Evolutionary conservation across 1,140 invertebrate species (phyloP), one percentile per base, ranked within the genome.

Genomic region (Stegodyphus dumicola): DNA sequence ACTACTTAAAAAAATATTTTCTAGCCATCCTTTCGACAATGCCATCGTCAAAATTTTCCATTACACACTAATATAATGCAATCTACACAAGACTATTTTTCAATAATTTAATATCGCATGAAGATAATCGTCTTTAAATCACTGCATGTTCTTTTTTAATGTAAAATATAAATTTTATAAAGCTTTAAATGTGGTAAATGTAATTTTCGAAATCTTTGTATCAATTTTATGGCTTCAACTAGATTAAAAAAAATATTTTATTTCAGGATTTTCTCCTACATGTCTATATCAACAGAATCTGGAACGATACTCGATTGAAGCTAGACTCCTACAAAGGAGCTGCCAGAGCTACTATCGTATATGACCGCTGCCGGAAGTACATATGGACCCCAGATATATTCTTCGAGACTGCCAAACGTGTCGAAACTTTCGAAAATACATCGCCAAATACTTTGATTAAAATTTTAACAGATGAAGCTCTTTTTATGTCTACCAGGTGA

Each of bases 381-480:
- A 33, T 79, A 18, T 79, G 77, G 77, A 79, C 65, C 2, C 77
- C 77, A 3, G 77, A 79, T 7, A 54, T 79, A 15, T 79, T 79
- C 15, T 79, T 56, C 15, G 77, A 79, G 53, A 79, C 7, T 4
- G 77, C 77, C 52, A 79, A 79, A n/a, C 6, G 33, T 3, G 33
- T 79, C 6, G 77, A 79, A 33, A 70, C 18, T 10, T 79, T 33
- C 18, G 66, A 79, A 33, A 33, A 17, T 2, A 13, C 51, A 4
- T 53, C 66, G 6, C 77, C 77, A 13, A 51, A 11, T 48, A 81
- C 78, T 11, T 51, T 81, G 7, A 13, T 81, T 18, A 81, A 81
- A 73, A 33, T 73, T 7, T n/a, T 71, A 6, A 33, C 67, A 9
- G 78, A 81, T 13, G 78, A 69, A 17, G 78, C 78, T 6, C 13